Evolutionary conservation across 2,113 vertebrate genomes (phyloP).

Genomic region (Hippoglossus stenolepis): DNA sequence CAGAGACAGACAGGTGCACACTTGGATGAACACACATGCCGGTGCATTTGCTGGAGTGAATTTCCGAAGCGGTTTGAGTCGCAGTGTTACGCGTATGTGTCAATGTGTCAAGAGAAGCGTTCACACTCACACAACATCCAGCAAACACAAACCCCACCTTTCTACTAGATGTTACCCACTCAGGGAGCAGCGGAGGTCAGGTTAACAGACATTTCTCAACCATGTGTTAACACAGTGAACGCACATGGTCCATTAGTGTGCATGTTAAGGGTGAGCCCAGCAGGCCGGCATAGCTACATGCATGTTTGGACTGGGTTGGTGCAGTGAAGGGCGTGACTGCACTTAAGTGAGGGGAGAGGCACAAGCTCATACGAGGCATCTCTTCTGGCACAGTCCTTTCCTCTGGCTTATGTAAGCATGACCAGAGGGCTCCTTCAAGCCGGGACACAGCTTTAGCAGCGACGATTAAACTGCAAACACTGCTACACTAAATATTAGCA

Average conservation of each 20-base stretch:
- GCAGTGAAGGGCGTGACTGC: constrained; percentile 50
- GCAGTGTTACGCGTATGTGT: constrained; percentile 30
- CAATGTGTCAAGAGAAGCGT: constrained; percentile 14
- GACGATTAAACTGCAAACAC: not conserved
- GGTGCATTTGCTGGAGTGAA: constrained; percentile 2
- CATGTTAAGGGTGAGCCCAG: constrained; percentile 50
- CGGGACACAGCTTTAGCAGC: constrained; percentile 3
- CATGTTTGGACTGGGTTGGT: constrained; percentile 56
- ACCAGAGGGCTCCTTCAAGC: constrained; percentile 28
- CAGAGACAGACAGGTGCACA: constrained; percentile 36
- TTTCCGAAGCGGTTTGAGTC: constrained; percentile 14
- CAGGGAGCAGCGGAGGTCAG: constrained; percentile 34
- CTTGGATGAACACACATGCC: constrained; percentile 15
- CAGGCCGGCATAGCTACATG: constrained; percentile 58
- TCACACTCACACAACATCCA: constrained; percentile 38
- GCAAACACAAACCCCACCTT: constrained; percentile 26
- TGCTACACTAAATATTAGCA: not conserved
- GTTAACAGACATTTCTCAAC: constrained; percentile 58
- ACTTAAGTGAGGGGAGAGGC: constrained; percentile 47
- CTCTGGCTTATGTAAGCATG: constrained; percentile 27
- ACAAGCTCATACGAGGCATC: constrained; percentile 59
- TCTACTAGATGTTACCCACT: constrained; percentile 14
- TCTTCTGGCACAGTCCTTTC: constrained; percentile 19
- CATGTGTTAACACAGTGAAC: constrained; percentile 25
- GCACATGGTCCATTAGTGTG: constrained; percentile 51